phyloP scores from a whole-genome alignment of 2,888 invertebrate species.

The Lordiphosa andalusiaca region DNA sequence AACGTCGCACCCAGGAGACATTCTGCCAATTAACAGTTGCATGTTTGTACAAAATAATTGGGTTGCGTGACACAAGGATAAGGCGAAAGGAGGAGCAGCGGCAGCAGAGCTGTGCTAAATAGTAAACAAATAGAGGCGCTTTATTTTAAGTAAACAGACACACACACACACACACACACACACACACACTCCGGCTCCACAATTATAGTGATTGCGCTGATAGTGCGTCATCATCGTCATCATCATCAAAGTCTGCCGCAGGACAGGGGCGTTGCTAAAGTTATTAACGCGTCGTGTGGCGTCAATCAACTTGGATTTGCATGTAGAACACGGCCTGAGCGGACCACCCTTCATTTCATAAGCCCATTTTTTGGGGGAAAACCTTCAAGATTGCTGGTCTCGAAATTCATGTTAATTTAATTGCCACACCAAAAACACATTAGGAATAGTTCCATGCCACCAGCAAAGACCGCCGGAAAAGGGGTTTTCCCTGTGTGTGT shows the following conservation, averaged over 20 bases:
- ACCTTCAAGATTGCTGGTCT: constrained; percentile 41
- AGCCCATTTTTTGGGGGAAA: constrained; percentile 50
- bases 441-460: constrained; percentile 68
- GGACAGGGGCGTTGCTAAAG: constrained; percentile 69
- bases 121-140: constrained; percentile 58
- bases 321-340: constrained; percentile 37
- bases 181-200: constrained; percentile 37
- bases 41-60: constrained; percentile 71
- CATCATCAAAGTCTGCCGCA: constrained; percentile 56
- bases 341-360: constrained; percentile 6
- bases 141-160: constrained; percentile 51
- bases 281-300: constrained; percentile 73
- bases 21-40: constrained; percentile 76
- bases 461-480: constrained; percentile 33
- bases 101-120: constrained; percentile 46
- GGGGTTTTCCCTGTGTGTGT: constrained; percentile 38
- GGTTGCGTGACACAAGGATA: constrained; percentile 61
- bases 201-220: constrained; percentile 55
- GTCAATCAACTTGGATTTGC: constrained; percentile 70
- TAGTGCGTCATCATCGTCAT: constrained; percentile 59
- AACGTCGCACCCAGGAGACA: constrained; percentile 56
- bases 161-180: constrained; percentile 8
- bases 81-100: constrained; percentile 13
- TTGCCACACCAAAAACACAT: constrained; percentile 65
- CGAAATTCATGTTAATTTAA: constrained; percentile 71